A percentile compares a stretch with the other conserved stretches of the same genome.
phyloP scores from a whole-genome alignment of 2,797 vertebrate genomes.

The Malacoraja senta region DNA sequence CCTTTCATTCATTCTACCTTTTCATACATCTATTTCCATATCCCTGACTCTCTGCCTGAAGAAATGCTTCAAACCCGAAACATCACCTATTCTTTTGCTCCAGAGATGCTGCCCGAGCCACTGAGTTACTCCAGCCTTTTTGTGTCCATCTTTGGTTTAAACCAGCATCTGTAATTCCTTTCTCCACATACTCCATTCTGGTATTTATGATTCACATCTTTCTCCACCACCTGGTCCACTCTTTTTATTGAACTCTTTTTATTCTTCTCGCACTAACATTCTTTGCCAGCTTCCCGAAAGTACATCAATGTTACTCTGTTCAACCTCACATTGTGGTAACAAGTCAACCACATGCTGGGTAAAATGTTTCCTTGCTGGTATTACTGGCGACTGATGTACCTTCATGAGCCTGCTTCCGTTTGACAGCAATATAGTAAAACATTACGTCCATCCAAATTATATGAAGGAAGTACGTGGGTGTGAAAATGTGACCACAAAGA shows the following conservation, averaged over 20 bases:
- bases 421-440: not conserved
- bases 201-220: not conserved
- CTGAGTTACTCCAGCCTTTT: too few relatives aligned
- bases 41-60: too few relatives aligned
- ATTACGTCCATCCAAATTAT: not conserved
- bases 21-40: too few relatives aligned
- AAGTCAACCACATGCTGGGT: not conserved
- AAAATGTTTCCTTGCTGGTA: not conserved
- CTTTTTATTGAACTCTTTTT: not conserved
- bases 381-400: not conserved
- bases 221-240: not conserved
- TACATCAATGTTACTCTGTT: not conserved
- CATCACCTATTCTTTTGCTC: too few relatives aligned
- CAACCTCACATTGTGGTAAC: not conserved
- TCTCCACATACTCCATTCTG: not conserved
- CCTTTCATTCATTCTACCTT: too few relatives aligned
- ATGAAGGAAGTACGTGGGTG: too few relatives aligned
- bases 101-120: too few relatives aligned
- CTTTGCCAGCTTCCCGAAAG: not conserved
- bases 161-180: too few relatives aligned
- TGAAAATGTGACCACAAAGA: not conserved
- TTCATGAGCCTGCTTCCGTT: not conserved
- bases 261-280: not conserved
- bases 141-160: too few relatives aligned
- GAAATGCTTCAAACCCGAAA: too few relatives aligned